phyloP scores from a whole-genome alignment of 2,888 invertebrate species.

The Nudaria mundana region DNA sequence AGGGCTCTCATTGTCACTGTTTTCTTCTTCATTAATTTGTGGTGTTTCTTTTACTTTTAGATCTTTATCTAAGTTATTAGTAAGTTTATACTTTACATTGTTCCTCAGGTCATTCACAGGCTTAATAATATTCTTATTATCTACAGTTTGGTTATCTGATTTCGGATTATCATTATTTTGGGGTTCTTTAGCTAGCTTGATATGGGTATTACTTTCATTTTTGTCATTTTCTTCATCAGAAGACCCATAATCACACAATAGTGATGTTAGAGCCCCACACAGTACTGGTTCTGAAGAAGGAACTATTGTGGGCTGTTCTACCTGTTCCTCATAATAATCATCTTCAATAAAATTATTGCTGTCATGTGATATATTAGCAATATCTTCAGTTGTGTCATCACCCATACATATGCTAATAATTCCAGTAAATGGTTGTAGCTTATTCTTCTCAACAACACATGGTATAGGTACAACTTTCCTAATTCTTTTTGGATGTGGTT shows the following conservation, averaged over 20 bases:
- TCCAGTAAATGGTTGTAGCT: constrained; percentile 73
- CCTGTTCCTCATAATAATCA: constrained; percentile 43
- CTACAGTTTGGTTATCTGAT: not conserved
- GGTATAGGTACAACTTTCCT: constrained; percentile 38
- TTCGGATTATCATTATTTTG: not conserved
- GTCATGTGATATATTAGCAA: constrained; percentile 17
- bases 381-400: constrained; percentile 33
- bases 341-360: constrained; percentile 57
- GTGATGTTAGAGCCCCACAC: constrained; percentile 78
- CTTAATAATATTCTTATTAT: not conserved
- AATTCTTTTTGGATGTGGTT: constrained; percentile 25
- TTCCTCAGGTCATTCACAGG: not conserved
- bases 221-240: constrained; percentile 53
- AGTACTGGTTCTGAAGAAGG: constrained; percentile 42
- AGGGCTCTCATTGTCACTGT: constrained; percentile 22
- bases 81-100: not conserved
- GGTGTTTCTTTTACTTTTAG: constrained; percentile 7
- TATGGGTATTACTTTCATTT: not conserved
- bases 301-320: constrained; percentile 4
- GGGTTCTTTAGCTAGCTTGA: not conserved
- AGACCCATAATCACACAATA: constrained; percentile 81
- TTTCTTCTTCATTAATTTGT: constrained; percentile 18
- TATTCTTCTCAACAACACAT: constrained; percentile 39
- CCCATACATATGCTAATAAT: constrained; percentile 57
- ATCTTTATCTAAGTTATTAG: not conserved